Evolutionary conservation across 1,140 invertebrate species (phyloP).

Genomic region (Scaptomyza hsui): DNA sequence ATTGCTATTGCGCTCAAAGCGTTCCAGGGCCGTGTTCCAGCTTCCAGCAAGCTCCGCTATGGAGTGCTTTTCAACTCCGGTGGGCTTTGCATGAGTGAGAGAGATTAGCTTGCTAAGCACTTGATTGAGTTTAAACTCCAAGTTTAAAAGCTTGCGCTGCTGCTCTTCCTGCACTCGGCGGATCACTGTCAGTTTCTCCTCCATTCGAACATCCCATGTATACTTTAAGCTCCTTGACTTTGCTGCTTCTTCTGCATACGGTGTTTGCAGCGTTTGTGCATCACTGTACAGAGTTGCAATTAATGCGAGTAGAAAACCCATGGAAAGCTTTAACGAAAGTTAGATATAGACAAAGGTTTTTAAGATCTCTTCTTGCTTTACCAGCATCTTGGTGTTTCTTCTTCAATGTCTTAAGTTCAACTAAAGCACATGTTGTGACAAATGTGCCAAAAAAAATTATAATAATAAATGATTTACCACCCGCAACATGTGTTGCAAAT

Average conservation of each 20-base stretch:
- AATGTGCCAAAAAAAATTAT: no score
- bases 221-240: constrained; percentile 2
- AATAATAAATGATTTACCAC: not conserved
- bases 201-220: not conserved
- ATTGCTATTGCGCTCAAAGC: constrained; percentile 8
- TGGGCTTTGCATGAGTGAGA: constrained; percentile 32
- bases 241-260: not conserved
- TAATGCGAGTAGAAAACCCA: not conserved
- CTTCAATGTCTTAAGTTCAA: not conserved
- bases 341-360: not conserved
- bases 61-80: not conserved
- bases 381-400: constrained; percentile 25
- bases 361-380: not conserved
- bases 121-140: constrained; percentile 62
- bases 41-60: constrained; percentile 20
- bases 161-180: constrained; percentile 46
- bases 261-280: not conserved
- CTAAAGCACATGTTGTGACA: constrained; percentile 11
- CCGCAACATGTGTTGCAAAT: constrained; percentile 37
- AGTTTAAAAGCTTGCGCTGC: constrained; percentile 42
- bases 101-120: constrained; percentile 62
- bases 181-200: constrained; percentile 55
- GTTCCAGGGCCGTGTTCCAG: constrained; percentile 24
- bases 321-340: not conserved
- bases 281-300: not conserved